Conservation (phyloP, 2,113 vertebrate species). For the Cyanoliseus patagonus region DNA sequence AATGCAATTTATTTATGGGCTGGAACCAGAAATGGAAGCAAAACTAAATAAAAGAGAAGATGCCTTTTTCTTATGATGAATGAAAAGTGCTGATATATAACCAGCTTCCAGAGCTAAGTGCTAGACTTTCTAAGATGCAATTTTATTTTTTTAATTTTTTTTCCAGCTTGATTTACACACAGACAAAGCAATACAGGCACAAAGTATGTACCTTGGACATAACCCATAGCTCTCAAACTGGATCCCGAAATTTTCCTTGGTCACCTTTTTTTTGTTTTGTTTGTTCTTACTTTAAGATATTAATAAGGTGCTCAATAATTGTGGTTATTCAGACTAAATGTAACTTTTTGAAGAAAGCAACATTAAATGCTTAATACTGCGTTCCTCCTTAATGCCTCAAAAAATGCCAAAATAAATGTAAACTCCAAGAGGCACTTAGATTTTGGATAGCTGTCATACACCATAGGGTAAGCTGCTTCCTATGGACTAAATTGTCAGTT, state of each 20-base stretch:
- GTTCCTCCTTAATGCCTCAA: not conserved
- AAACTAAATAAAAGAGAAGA: constrained; percentile 33
- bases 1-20: constrained; percentile 45
- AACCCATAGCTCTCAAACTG: not conserved
- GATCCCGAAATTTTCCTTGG: not conserved
- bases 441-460: not conserved
- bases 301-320: not conserved
- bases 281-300: not conserved
- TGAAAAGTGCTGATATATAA: constrained; percentile 54
- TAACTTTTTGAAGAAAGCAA: not conserved
- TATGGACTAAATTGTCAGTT: not conserved
- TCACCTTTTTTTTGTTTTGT: not conserved
- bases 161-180: not conserved
- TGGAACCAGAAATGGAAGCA: constrained; percentile 14
- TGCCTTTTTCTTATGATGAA: not conserved
- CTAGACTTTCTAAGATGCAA: not conserved
- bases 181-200: not conserved
- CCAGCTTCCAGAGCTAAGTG: not conserved
- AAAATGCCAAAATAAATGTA: not conserved
- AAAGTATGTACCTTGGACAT: not conserved
- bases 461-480: not conserved
- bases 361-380: not conserved
- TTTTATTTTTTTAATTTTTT: not conserved
- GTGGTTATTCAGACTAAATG: not conserved
- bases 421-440: not conserved